Evolutionary conservation across 2,113 vertebrate genomes (phyloP).

Genomic region (Ornithorhynchus anatinus): DNA sequence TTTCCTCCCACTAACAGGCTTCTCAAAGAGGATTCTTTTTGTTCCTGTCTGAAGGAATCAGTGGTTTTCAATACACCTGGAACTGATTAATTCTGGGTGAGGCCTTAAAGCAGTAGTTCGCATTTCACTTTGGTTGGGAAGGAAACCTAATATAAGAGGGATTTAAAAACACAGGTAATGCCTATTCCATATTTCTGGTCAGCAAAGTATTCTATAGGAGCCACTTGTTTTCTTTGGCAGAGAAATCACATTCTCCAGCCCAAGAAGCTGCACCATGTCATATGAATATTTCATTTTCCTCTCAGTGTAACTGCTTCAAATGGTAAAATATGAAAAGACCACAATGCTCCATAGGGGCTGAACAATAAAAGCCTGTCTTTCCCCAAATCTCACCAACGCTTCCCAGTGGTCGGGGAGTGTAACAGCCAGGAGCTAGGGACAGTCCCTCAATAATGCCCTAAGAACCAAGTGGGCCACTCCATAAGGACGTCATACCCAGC

Average conservation of each 20-base stretch:
- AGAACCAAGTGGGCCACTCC: too few species aligned
- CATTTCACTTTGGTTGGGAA: conserved; percentile 69
- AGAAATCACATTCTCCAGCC: conserved; percentile 62
- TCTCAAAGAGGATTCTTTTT: conserved; percentile 58
- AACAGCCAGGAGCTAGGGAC: too few species aligned
- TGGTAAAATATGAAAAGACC: neutral
- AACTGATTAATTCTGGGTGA: conserved; percentile 67
- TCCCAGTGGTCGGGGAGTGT: too few species aligned
- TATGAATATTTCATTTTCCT: conserved; percentile 70
- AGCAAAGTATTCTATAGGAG: conserved; percentile 64
- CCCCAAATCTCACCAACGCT: too few species aligned
- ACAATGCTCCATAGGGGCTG: neutral
- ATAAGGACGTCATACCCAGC: too few species aligned
- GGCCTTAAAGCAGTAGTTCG: conserved; percentile 70
- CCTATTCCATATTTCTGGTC: conserved; percentile 69
- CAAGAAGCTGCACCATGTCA: conserved; percentile 41
- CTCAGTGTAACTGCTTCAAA: conserved; percentile 53
- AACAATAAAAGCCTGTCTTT: conserved; percentile 4
- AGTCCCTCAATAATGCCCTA: too few species aligned
- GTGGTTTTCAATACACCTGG: conserved; percentile 74
- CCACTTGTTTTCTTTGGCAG: conserved; percentile 68
- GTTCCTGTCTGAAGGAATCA: conserved; percentile 73
- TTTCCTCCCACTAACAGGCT: conserved; percentile 64
- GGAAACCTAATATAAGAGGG: conserved; percentile 66
- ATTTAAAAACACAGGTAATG: conserved; percentile 61